phyloP scores from a whole-genome alignment of 2,113 vertebrate genomes.

The Etheostoma spectabile region DNA sequence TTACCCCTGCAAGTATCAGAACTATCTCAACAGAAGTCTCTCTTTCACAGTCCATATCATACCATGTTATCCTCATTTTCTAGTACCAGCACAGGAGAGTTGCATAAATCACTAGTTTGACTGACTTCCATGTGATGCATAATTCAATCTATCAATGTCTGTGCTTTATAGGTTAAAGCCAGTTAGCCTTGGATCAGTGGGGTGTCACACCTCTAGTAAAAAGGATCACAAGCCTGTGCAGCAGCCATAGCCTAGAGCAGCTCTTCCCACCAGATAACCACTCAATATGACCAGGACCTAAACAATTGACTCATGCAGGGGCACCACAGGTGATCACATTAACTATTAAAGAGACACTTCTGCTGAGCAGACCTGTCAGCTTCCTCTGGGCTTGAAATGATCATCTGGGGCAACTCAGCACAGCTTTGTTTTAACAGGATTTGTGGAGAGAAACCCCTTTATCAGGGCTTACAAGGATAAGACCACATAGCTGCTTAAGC shows the following conservation, averaged over 20 bases:
- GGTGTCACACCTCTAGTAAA: slow-evolving; percentile 50
- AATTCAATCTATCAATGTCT: slow-evolving; percentile 35
- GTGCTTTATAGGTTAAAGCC: slow-evolving; percentile 41
- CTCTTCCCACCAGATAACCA: slow-evolving; percentile 26
- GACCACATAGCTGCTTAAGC: slow-evolving; percentile 67
- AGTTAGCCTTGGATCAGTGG: slow-evolving; percentile 41
- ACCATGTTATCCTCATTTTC: neutral
- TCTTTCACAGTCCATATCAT: slow-evolving; percentile 18
- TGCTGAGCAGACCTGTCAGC: slow-evolving; percentile 45
- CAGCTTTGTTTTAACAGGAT: slow-evolving; percentile 75
- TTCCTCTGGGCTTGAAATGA: slow-evolving; percentile 71
- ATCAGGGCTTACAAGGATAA: slow-evolving; percentile 73
- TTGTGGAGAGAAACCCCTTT: slow-evolving; percentile 71
- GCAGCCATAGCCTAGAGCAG: slow-evolving; percentile 57
- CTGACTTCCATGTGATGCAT: slow-evolving; percentile 46
- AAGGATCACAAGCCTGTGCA: slow-evolving; percentile 57
- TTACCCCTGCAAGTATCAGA: slow-evolving; percentile 42
- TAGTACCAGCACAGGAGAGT: neutral
- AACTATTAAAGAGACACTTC: slow-evolving; percentile 78
- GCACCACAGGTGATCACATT: slow-evolving; percentile 78
- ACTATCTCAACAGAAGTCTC: slow-evolving; percentile 16
- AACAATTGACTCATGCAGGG: slow-evolving; percentile 52
- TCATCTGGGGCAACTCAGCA: slow-evolving; percentile 72
- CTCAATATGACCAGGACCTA: slow-evolving; percentile 39
- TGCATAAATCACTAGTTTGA: slow-evolving; percentile 3